phyloP scores from a whole-genome alignment of 2,888 invertebrate genomes.

The Hydropsyche betteni region DNA sequence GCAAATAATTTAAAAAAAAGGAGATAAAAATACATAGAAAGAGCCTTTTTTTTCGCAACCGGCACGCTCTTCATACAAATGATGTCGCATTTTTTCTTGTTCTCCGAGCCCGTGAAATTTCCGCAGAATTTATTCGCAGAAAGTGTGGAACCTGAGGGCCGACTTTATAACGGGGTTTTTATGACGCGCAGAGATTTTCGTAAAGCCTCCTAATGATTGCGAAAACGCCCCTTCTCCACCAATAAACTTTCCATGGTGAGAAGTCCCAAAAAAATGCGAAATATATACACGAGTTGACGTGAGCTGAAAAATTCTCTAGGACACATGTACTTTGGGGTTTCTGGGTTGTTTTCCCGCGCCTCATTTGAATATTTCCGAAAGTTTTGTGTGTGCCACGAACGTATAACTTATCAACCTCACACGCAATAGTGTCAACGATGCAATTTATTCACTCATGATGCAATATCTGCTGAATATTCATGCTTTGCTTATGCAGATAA shows the following conservation, averaged over 20 bases:
- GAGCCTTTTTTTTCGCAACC: neutral
- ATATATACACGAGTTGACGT: too few species aligned
- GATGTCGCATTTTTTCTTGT: conserved; percentile 30
- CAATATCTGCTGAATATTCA: too few species aligned
- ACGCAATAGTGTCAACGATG: too few species aligned
- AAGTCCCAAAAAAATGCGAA: too few species aligned
- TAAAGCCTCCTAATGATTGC: conserved; percentile 13
- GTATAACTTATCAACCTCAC: too few species aligned
- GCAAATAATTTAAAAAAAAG: conserved; percentile 2
- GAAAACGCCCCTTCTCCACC: neutral
- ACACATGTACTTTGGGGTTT: too few species aligned
- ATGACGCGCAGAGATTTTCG: conserved; percentile 13
- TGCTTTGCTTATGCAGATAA: too few species aligned
- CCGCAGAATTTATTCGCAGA: conserved; percentile 20
- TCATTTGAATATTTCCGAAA: too few species aligned
- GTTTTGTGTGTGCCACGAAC: too few species aligned
- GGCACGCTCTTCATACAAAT: conserved; percentile 19
- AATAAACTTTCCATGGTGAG: neutral
- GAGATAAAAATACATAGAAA: conserved; percentile 2
- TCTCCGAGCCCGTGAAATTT: conserved; percentile 12
- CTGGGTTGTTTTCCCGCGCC: too few species aligned
- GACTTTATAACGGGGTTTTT: conserved; percentile 21
- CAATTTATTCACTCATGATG: too few species aligned
- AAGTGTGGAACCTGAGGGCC: neutral
- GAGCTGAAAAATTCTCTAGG: too few species aligned